Evolutionary conservation across 2,113 vertebrate species (phyloP).

Genomic region (Anguilla rostrata): DNA sequence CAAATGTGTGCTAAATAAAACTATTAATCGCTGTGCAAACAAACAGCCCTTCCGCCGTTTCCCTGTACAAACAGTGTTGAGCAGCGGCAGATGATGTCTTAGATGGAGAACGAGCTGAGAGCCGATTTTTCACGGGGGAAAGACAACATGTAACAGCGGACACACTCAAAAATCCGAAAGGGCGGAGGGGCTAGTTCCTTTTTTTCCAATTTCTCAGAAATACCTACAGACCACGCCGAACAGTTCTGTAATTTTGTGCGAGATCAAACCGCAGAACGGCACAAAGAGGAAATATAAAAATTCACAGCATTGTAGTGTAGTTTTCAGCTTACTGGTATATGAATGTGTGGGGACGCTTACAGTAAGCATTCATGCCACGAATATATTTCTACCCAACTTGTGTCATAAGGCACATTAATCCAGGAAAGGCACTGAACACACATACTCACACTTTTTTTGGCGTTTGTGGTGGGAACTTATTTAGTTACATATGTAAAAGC

Average conservation of each 20-base stretch:
- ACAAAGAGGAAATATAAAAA: not conserved
- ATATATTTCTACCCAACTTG: not conserved
- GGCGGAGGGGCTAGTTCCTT: not conserved
- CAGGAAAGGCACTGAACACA: not conserved
- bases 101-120: not conserved
- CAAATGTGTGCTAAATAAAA: not conserved
- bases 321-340: not conserved
- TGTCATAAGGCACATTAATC: not conserved
- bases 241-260: not conserved
- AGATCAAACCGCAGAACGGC: not conserved
- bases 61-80: not conserved
- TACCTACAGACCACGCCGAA: not conserved
- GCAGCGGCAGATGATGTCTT: not conserved
- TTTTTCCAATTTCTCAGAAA: not conserved
- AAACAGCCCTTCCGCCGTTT: not conserved
- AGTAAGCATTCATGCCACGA: not conserved
- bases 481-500: not conserved
- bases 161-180: not conserved
- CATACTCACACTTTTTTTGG: no score
- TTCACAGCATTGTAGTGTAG: not conserved
- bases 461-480: no score
- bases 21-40: slow-evolving; percentile 11
- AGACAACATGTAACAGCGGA: not conserved
- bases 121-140: not conserved
- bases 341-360: not conserved